Evolutionary conservation across 2,113 vertebrate genomes (phyloP).

Genomic region (Oreochromis spilurus): DNA sequence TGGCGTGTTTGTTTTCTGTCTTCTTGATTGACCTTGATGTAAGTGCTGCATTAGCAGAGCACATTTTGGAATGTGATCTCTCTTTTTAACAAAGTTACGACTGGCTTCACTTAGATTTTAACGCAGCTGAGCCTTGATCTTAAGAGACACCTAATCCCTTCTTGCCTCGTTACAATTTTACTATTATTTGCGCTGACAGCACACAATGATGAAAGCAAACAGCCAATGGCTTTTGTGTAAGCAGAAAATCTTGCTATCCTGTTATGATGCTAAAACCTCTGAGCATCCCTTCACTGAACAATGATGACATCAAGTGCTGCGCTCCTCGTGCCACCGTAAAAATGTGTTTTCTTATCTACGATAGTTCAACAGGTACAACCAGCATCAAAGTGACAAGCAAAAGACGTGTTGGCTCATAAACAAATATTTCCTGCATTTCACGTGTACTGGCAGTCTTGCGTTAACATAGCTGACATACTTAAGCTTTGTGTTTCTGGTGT

Average conservation of each 20-base stretch:
- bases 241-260: background rate
- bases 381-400: background rate
- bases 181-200: background rate
- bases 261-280: background rate
- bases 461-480: slow-evolving; percentile 20
- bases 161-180: background rate
- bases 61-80: background rate
- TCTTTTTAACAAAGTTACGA: background rate
- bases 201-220: background rate
- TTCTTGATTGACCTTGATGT: background rate
- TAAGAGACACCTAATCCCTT: background rate
- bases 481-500: background rate
- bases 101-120: background rate
- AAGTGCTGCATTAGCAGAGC: background rate
- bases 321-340: background rate
- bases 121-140: background rate
- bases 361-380: slow-evolving; percentile 6
- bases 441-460: background rate
- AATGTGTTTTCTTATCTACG: background rate
- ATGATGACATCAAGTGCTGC: background rate
- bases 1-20: background rate
- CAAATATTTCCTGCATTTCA: slow-evolving; percentile 1
- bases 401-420: background rate
- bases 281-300: background rate
- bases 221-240: background rate